Percentiles rank a stretch among this genome's conserved stretches.
Conservation (phyloP, 2,797 vertebrate genomes). For the Bovichtus diacanthus region DNA sequence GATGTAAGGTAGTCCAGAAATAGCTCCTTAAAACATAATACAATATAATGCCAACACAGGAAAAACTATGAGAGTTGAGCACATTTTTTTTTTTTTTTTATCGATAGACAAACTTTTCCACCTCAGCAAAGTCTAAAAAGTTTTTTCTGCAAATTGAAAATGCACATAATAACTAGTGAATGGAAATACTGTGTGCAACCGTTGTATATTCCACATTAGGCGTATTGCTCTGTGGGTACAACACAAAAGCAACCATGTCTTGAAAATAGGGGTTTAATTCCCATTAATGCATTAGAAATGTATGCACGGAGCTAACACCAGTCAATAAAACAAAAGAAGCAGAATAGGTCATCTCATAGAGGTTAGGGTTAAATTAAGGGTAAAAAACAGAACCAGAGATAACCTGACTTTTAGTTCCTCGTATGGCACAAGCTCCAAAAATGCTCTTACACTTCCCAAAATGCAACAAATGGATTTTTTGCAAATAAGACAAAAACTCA, state of each 20-base stretch:
- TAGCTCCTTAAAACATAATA: background rate
- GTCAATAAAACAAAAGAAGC: no score
- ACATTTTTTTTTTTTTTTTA: background rate
- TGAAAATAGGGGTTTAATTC: background rate
- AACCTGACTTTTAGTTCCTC: no score
- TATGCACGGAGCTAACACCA: background rate
- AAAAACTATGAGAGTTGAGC: background rate
- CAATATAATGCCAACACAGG: background rate
- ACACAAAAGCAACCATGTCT: background rate
- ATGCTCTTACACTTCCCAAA: background rate
- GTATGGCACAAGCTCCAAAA: background rate
- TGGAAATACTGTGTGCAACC: background rate
- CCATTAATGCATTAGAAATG: background rate
- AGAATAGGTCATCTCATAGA: background rate
- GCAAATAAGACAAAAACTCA: background rate
- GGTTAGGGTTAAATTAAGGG: background rate
- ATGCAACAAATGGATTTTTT: background rate
- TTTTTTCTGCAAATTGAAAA: background rate
- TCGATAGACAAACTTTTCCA: background rate
- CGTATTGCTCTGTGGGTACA: background rate
- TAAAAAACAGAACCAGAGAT: no score
- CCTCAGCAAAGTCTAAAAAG: background rate
- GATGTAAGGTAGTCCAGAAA: background rate
- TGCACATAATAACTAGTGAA: no score
- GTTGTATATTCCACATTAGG: background rate